A percentile compares a stretch with the other conserved stretches of the same genome.
Evolutionary conservation across 2,888 invertebrate species (phyloP).

Genomic region (Drosophila pegasa): DNA sequence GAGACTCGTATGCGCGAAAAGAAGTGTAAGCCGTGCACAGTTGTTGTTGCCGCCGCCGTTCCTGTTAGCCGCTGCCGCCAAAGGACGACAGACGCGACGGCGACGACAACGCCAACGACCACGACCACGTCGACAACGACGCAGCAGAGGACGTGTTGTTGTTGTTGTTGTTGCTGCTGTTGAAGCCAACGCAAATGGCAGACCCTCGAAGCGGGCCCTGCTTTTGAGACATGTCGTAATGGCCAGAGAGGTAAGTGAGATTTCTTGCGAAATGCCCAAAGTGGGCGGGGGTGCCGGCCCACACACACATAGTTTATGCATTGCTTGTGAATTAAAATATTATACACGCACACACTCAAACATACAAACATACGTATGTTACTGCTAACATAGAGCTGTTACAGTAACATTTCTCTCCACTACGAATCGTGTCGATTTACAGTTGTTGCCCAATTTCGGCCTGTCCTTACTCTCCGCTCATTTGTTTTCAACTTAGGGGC

Average conservation of each 20-base stretch:
- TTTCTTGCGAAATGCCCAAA: slow-evolving; percentile 28
- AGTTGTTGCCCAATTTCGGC: slow-evolving; percentile 33
- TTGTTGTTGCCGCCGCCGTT: slow-evolving; percentile 61
- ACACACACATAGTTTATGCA: slow-evolving; percentile 44
- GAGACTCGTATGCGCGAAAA: slow-evolving; percentile 75
- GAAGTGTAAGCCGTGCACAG: slow-evolving; percentile 71
- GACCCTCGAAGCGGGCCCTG: slow-evolving; percentile 84
- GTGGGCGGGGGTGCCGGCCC: slow-evolving; percentile 53
- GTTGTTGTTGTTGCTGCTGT: slow-evolving; percentile 53
- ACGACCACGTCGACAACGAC: slow-evolving; percentile 34
- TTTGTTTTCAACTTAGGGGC: slow-evolving; percentile 53
- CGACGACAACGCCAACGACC: slow-evolving; percentile 42
- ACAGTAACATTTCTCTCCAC: slow-evolving; percentile 28
- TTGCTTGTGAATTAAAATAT: slow-evolving; percentile 44
- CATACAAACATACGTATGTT: slow-evolving; percentile 4
- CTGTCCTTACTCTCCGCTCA: slow-evolving; percentile 25
- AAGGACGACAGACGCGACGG: slow-evolving; percentile 64
- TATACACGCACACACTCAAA: slow-evolving; percentile 6
- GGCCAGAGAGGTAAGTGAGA: slow-evolving; percentile 85
- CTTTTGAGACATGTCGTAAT: slow-evolving; percentile 86
- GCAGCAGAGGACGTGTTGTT: slow-evolving; percentile 40
- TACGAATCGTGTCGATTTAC: slow-evolving; percentile 39
- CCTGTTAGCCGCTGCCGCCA: slow-evolving; percentile 65
- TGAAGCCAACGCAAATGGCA: slow-evolving; percentile 82
- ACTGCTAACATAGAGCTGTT: slow-evolving; percentile 25